Conservation (phyloP, 2,113 vertebrate species). For the Sinocyclocheilus rhinocerous region DNA sequence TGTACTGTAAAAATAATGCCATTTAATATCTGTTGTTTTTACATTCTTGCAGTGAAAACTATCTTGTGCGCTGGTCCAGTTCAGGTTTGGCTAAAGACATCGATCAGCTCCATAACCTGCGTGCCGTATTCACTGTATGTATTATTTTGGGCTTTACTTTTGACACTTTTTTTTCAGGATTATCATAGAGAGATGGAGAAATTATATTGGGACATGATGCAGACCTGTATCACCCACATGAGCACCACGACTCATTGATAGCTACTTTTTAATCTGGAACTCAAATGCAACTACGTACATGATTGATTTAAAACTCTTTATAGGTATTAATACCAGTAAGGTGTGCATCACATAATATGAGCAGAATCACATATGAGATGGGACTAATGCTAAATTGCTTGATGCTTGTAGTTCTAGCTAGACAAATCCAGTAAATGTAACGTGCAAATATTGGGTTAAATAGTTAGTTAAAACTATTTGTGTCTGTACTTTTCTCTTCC, state of each 20-base stretch:
- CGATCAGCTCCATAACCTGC: constrained; percentile 91
- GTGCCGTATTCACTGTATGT: constrained; percentile 92
- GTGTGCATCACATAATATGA: neutral
- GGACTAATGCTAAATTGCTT: neutral
- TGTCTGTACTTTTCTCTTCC: too few relatives aligned
- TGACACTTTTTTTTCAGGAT: neutral
- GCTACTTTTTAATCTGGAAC: neutral
- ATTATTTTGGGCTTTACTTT: neutral
- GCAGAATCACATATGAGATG: neutral
- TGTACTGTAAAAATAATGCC: neutral
- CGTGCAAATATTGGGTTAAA: too few relatives aligned
- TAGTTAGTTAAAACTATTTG: too few relatives aligned
- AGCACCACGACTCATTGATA: too few relatives aligned
- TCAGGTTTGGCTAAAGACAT: constrained; percentile 95
- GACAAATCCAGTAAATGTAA: neutral
- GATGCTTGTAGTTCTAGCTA: neutral
- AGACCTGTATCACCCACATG: too few relatives aligned
- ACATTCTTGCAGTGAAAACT: constrained; percentile 86
- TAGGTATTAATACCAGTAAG: neutral
- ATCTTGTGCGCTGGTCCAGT: constrained; percentile 97
- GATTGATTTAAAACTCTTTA: neutral
- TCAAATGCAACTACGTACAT: neutral
- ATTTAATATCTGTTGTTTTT: neutral
- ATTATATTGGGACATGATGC: neutral
- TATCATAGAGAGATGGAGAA: neutral